Percentiles rank a stretch among this genome's conserved stretches.
Conservation (phyloP, 2,888 invertebrate genomes). For the Xiphydria camelus region DNA sequence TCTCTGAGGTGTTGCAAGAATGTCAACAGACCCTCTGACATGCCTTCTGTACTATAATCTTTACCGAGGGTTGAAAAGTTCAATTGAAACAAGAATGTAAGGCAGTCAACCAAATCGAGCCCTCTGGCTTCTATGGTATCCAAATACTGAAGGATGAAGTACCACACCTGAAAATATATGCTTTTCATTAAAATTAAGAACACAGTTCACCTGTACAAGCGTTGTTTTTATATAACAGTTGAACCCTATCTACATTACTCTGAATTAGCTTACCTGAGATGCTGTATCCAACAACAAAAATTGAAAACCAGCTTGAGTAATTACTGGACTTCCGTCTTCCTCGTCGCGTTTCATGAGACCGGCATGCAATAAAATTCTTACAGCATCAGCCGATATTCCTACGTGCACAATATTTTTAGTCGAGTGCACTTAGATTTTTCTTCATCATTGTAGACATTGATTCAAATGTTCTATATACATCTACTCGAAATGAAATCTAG, state of each 20-base stretch:
- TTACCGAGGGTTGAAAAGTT: conserved; percentile 93
- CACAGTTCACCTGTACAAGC: too few relatives aligned
- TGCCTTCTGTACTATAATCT: conserved; percentile 95
- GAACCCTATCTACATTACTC: too few relatives aligned
- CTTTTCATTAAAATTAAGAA: too few relatives aligned
- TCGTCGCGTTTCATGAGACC: conserved; percentile 90
- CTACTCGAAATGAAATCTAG: too few relatives aligned
- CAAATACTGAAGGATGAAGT: conserved; percentile 94
- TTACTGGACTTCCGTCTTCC: conserved; percentile 80
- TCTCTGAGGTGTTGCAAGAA: conserved; percentile 96
- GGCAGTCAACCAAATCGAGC: conserved; percentile 85
- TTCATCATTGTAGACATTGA: neutral
- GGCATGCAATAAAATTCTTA: conserved; percentile 87
- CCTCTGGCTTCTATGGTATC: conserved; percentile 89
- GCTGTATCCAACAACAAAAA: conserved; percentile 92
- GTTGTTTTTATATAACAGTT: neutral
- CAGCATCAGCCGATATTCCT: conserved; percentile 90
- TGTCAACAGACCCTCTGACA: conserved; percentile 82
- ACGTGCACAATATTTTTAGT: too few relatives aligned
- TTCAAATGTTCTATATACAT: too few relatives aligned
- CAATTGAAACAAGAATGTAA: conserved; percentile 94
- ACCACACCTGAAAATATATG: conserved; percentile 81
- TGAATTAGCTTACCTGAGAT: conserved; percentile 95
- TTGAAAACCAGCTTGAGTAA: conserved; percentile 96
- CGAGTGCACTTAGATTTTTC: neutral